Evolutionary conservation across 2,113 vertebrate genomes (phyloP), one percentile per base, ranked within the genome.

Genomic region (Oryzias woworae): DNA sequence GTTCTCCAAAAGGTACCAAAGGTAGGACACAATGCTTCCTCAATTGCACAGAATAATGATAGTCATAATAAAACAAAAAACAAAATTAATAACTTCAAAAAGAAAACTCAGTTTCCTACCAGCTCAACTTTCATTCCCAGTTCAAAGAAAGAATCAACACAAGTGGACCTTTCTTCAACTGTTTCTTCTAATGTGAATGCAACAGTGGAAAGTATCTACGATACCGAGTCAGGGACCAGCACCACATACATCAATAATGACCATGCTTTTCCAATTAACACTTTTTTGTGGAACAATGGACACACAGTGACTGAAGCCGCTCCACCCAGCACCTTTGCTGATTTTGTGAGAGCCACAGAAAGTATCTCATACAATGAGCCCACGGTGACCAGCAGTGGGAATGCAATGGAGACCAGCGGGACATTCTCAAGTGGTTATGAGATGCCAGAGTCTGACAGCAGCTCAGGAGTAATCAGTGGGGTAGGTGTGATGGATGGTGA

Each of bases 401-500:
- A 87, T 43, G 28, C 58, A n/a, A 59, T 66, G 42, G 66, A 77
- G 2, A 62, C 73, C 36, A 83, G 72, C 0, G 71, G 72, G 53
- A 69, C 71, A 14, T 41, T 81, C 41, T 26, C 77, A 41, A 78
- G 79, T 54, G 70, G 70, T 0, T 72, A 85, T 69, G 80, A 80
- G 31, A 58, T 71, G 50, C 69, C 71, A 6, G 61, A 58, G 51
- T 62, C 65, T 2, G 81, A 81, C n/a, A 28, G 47, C 28, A 64
- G 71, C 2, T 56, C 10, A 7, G 71, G 53, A n/a, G 13, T 59
- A 26, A 53, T 74, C 51, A 86, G 73, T 31, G 78, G 76, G 49
- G 78, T 78, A 15, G 42, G 73, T 43, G 62, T 86, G 46, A 51
- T 82, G 23, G 80, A 87, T 1, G 73, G 86, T 1, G 28, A 67